Percentiles rank a stretch among this genome's conserved stretches.
These are phyloP conservation scores for Lanius collurio DNA, from an alignment of 2,113 vertebrate genomes.

Conservation along the genomic window DNA sequence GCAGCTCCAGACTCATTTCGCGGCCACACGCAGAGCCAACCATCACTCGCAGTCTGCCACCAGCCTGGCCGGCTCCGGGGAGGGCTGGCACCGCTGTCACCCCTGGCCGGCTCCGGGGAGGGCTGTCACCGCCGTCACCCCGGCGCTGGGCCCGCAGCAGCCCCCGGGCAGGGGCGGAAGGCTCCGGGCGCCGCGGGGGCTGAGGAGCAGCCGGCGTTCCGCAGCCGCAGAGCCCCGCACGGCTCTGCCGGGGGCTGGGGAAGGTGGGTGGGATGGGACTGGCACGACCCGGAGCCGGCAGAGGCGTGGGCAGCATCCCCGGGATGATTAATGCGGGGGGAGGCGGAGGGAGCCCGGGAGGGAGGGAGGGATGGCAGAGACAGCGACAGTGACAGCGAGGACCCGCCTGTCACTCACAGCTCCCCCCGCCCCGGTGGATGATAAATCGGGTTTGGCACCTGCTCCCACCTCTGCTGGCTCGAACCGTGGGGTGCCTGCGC, in stretches of 20 bases:
- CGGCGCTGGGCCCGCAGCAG: not conserved
- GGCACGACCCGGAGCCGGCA: conserved; percentile 17
- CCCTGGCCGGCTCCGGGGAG: not conserved
- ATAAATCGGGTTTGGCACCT: not conserved
- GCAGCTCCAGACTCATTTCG: not conserved
- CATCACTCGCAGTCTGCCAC: not conserved
- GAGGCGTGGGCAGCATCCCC: conserved; percentile 29
- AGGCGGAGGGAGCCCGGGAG: not conserved
- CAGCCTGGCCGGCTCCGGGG: not conserved
- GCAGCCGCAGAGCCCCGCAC: not conserved
- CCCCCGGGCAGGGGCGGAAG: not conserved
- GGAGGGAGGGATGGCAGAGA: not conserved
- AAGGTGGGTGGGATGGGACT: conserved; percentile 9
- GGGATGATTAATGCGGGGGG: conserved; percentile 6
- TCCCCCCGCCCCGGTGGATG: not conserved
- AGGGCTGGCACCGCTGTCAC: not conserved
- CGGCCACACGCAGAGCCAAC: not conserved
- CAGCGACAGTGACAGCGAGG: not conserved
- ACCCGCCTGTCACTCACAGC: not conserved
- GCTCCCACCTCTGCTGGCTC: conserved; percentile 15
- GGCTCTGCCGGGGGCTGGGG: not conserved
- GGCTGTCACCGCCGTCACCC: not conserved
- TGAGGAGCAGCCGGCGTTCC: not conserved
- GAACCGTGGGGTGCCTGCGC: not conserved
- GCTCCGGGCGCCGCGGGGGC: not conserved